Conservation (phyloP, 2,888 invertebrate genomes). For the Leucozona laternaria region DNA sequence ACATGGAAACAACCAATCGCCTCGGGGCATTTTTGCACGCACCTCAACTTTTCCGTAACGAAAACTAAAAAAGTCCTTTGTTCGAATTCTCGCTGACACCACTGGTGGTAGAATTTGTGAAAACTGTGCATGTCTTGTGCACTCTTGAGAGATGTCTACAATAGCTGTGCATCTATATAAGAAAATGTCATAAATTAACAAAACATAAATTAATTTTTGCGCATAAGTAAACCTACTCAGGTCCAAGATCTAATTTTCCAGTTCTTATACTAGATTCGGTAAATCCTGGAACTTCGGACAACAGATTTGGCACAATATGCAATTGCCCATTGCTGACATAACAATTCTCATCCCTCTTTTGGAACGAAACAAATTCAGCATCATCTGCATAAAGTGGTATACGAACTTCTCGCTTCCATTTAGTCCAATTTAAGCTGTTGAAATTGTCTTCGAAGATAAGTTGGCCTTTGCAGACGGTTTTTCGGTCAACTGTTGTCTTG, state of each 20-base stretch:
- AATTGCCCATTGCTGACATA: slow-evolving; percentile 80
- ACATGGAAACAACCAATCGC: slow-evolving; percentile 92
- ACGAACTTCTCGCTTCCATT: slow-evolving; percentile 86
- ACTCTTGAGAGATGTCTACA: slow-evolving; percentile 80
- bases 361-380: slow-evolving; percentile 84
- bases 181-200: background rate
- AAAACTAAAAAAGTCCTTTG: slow-evolving; percentile 87
- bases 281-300: slow-evolving; percentile 77
- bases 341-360: slow-evolving; percentile 80
- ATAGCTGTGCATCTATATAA: slow-evolving; percentile 86
- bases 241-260: slow-evolving; percentile 81
- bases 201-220: background rate
- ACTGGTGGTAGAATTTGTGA: slow-evolving; percentile 87
- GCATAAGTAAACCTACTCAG: slow-evolving; percentile 78
- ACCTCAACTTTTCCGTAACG: slow-evolving; percentile 89
- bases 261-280: slow-evolving; percentile 75
- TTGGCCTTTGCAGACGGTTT: slow-evolving; percentile 83
- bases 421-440: slow-evolving; percentile 82
- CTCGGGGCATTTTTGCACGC: slow-evolving; percentile 89
- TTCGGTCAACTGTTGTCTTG: slow-evolving; percentile 12
- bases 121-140: slow-evolving; percentile 76
- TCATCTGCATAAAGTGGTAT: slow-evolving; percentile 84
- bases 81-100: slow-evolving; percentile 87
- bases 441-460: slow-evolving; percentile 88
- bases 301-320: slow-evolving; percentile 82